Evolutionary conservation across 1,140 invertebrate species (phyloP).

Genomic region (Chironomus striatipennis): DNA sequence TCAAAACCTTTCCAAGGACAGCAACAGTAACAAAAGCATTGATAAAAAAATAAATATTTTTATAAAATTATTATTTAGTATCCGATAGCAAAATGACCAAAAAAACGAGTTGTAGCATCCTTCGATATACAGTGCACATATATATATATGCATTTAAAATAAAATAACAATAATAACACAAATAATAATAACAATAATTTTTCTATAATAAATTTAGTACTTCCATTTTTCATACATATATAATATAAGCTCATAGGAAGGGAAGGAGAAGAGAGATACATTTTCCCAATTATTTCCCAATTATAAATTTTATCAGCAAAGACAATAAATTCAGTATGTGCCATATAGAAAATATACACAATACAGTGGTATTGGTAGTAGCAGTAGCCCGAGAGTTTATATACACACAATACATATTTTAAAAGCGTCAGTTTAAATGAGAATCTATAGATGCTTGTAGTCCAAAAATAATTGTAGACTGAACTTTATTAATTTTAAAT

Average conservation of each 20-base stretch:
- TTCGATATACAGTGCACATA: no score
- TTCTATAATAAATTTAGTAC: constrained; percentile 16
- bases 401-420: not conserved
- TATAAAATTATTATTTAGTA: constrained; percentile 12
- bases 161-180: not conserved
- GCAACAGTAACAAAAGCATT: not conserved
- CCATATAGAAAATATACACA: not conserved
- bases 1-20: not conserved
- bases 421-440: constrained; percentile 20
- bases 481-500: constrained; percentile 23
- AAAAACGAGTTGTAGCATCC: not conserved
- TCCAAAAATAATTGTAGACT: not conserved
- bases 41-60: not conserved
- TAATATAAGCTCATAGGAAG: not conserved
- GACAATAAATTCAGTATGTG: constrained; percentile 21
- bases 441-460: not conserved
- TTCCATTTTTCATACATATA: constrained; percentile 21
- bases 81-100: constrained; percentile 19
- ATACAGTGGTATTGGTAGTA: not conserved
- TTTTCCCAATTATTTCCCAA: constrained; percentile 22
- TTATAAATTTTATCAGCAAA: constrained; percentile 23
- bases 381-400: not conserved
- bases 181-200: constrained; percentile 17
- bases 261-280: not conserved
- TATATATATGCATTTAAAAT: constrained; percentile 2